Evolutionary conservation across 2,797 vertebrate species (phyloP).

Genomic region (Chrysocyon brachyurus): DNA sequence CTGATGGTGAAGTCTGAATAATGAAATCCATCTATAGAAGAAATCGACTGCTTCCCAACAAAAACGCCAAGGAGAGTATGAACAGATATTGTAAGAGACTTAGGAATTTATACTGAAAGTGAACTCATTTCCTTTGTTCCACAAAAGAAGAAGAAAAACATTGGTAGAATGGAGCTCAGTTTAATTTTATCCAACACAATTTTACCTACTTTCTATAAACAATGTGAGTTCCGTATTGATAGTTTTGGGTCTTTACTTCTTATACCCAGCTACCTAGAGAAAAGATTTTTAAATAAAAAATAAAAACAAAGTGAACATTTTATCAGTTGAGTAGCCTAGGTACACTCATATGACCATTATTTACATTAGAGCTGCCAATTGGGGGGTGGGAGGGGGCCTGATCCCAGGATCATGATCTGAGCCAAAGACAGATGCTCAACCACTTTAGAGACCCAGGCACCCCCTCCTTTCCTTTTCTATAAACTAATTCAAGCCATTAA

Average conservation of each 20-base stretch:
- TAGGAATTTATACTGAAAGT: slow-evolving; percentile 57
- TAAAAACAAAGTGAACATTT: neutral
- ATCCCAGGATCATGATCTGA: neutral
- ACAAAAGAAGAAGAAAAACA: slow-evolving; percentile 24
- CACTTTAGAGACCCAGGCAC: neutral
- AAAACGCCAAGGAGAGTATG: slow-evolving; percentile 70
- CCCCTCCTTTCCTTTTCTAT: neutral
- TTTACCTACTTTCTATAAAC: neutral
- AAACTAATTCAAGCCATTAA: neutral
- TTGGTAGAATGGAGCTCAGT: neutral
- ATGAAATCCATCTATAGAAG: slow-evolving; percentile 77
- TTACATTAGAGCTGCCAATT: neutral
- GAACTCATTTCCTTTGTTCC: slow-evolving; percentile 65
- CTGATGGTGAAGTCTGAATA: slow-evolving; percentile 79
- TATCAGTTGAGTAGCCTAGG: neutral
- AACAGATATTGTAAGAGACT: slow-evolving; percentile 69
- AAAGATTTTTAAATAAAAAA: neutral
- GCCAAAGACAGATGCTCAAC: neutral
- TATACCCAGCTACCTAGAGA: neutral
- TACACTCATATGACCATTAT: neutral
- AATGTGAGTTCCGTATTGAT: neutral
- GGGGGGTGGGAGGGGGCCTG: neutral
- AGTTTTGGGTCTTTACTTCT: neutral
- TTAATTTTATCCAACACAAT: neutral
- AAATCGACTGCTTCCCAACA: slow-evolving; percentile 62